Evolutionary conservation across 2,113 vertebrate genomes (phyloP).

Genomic region (Prunella himalayana): DNA sequence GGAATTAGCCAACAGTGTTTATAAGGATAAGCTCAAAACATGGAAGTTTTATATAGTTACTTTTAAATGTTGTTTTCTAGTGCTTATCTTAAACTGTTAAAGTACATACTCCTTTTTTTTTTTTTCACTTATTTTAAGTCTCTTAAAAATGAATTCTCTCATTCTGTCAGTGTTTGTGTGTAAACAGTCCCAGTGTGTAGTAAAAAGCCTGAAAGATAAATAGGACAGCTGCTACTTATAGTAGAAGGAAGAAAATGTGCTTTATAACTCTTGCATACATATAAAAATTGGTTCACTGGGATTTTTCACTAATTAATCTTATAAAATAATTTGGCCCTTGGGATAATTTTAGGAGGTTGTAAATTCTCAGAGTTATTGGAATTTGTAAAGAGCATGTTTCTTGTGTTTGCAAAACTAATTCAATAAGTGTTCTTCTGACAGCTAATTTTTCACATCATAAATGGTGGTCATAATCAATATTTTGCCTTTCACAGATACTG

Average conservation of each 20-base stretch:
- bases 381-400: background rate
- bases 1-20: background rate
- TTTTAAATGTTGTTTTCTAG: background rate
- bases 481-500: background rate
- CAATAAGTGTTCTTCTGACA: background rate
- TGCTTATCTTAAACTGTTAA: background rate
- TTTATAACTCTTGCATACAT: background rate
- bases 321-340: conserved; percentile 17
- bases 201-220: conserved; percentile 18
- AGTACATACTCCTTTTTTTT: background rate
- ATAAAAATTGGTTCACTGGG: background rate
- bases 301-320: conserved; percentile 24
- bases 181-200: background rate
- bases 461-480: background rate
- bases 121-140: background rate
- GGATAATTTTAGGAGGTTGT: background rate
- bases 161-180: background rate
- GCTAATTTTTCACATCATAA: background rate
- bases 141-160: background rate
- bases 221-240: background rate
- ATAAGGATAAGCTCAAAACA: background rate
- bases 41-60: background rate
- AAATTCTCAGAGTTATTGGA: background rate
- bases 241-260: background rate
- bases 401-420: conserved; percentile 6